These are phyloP conservation scores for Fopius arisanus DNA, from an alignment of 1,140 invertebrate genomes.

Conservation along the genomic window DNA sequence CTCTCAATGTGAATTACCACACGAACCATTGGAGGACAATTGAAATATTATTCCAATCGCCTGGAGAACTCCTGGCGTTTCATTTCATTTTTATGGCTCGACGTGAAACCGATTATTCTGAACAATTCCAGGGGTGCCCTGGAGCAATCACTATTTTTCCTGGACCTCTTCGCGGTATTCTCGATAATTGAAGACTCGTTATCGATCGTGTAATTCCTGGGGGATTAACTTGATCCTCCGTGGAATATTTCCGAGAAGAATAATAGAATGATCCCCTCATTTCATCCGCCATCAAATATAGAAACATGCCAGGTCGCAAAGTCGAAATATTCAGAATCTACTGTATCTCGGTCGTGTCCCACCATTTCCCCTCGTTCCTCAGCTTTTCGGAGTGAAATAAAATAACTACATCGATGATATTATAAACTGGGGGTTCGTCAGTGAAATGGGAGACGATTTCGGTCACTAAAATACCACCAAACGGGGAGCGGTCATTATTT, in stretches of 20 bases:
- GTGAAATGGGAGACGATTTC: not conserved
- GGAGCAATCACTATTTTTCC: not conserved
- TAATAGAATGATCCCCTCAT: not conserved
- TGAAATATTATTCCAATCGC: not conserved
- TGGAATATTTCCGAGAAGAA: not conserved
- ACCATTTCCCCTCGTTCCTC: not conserved
- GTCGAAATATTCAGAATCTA: not conserved
- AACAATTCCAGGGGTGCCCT: not conserved
- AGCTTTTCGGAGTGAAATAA: not conserved
- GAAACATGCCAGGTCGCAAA: not conserved
- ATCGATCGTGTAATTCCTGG: too few relatives aligned
- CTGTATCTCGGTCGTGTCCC: not conserved
- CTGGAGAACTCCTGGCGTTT: not conserved
- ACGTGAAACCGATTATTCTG: not conserved
- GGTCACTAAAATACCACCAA: too few relatives aligned
- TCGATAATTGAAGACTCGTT: too few relatives aligned
- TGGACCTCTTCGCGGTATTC: too few relatives aligned
- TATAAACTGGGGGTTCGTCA: not conserved
- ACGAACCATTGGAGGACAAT: not conserved
- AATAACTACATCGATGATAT: slow-evolving; percentile 13
- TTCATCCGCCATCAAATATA: not conserved
- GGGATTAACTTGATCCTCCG: not conserved
- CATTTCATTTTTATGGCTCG: not conserved
- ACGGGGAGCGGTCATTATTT: too few relatives aligned
- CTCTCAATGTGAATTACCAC: not conserved